Evolutionary conservation across 2,888 invertebrate genomes (phyloP), one percentile per base, ranked within the genome.

Genomic region (Cryptophagus acutangulus): DNA sequence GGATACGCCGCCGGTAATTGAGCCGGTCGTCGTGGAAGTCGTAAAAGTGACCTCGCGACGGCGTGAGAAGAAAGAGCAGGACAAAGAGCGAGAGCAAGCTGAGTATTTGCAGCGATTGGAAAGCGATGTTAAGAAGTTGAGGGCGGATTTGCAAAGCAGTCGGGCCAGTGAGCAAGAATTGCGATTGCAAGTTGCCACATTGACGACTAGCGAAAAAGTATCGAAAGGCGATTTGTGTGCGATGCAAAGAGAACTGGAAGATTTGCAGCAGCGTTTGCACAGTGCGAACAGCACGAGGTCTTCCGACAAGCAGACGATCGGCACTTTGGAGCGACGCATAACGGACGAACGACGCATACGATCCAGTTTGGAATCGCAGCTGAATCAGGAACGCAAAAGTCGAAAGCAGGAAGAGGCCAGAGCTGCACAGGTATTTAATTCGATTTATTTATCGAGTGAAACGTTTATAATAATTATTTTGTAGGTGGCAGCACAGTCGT

Each of bases 181-280:
- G 43, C 72, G 82, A 57, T 73, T 79, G 57, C 85, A 86, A 70
- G 73, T 76, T 29, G 75, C 74, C 28, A 70, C 74, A 17, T 73
- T 84, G 55, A 71, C 81, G 34, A 77, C 77, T 40, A 77, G 77
- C 45, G 89, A 90, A 60, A 79, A 81, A 58, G 75, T 75, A 52
- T 71, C 75, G 25, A 78, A 78, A 60, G 77, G 81, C 54, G 89
- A 92, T 68, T 74, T 87, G 59, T 73, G 76, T 41, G 82, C 83
- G 59, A 78, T 91, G 65, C 87, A 87, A 71, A 83, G 87, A 63
- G 89, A 90, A 63, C 84, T 91, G 66, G 91, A 92, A 58, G 84
- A 86, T 63, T 73, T 93, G 56, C 92, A 93, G 65, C 83, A 82
- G 61, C 82, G 84, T 66, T 68, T 92, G 62, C 84, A 89, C 64